Percentiles rank a stretch among this genome's conserved stretches.
Conservation (phyloP, 1,140 invertebrate genomes). For the Platyscapa corneri region DNA sequence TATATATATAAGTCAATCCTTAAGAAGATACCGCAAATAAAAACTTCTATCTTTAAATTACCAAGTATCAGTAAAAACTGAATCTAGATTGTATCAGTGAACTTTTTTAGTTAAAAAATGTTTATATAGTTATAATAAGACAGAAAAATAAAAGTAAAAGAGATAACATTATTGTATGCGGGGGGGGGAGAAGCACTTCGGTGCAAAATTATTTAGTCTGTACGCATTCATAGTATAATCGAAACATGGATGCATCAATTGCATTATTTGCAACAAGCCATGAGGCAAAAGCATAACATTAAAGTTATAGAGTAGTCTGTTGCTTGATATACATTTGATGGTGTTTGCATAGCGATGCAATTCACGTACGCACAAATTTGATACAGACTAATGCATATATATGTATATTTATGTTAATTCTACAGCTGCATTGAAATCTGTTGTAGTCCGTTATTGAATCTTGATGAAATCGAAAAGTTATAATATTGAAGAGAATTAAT, state of each 20-base stretch:
- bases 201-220: constrained; percentile 3
- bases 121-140: too few relatives aligned
- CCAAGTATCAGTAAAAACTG: too few relatives aligned
- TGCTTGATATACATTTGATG: background rate
- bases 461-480: too few relatives aligned
- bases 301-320: background rate
- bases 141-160: background rate
- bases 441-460: too few relatives aligned
- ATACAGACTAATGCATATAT: background rate
- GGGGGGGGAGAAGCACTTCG: background rate
- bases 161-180: background rate
- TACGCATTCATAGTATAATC: background rate
- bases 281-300: background rate
- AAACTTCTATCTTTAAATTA: too few relatives aligned
- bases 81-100: too few relatives aligned
- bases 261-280: background rate
- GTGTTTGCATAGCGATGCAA: background rate
- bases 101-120: too few relatives aligned
- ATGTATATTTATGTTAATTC: background rate
- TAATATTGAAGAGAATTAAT: too few relatives aligned
- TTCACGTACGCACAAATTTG: background rate
- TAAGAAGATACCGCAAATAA: too few relatives aligned
- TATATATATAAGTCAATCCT: too few relatives aligned
- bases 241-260: background rate
- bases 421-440: too few relatives aligned